These are phyloP conservation scores for Cantharis lateralis DNA, from an alignment of 2,888 invertebrate species.

Conservation along the genomic window DNA sequence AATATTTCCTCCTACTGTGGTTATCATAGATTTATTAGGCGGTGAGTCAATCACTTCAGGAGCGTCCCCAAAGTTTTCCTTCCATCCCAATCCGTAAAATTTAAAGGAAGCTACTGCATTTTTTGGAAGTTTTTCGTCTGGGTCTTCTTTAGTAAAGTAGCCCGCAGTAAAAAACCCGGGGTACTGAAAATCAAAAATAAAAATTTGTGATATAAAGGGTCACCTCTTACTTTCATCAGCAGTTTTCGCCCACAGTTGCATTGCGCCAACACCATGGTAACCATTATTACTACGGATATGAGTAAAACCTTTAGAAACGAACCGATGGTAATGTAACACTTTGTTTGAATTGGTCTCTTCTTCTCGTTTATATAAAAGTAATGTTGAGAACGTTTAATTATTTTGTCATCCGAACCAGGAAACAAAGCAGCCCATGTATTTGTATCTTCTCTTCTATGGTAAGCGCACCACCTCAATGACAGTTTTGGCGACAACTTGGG, in stretches of 20 bases:
- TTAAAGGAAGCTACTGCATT: constrained; percentile 68
- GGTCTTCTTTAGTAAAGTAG: constrained; percentile 64
- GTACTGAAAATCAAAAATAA: constrained; percentile 30
- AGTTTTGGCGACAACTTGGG: constrained; percentile 57
- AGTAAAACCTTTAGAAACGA: constrained; percentile 60
- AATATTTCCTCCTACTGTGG: constrained; percentile 70
- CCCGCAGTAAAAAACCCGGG: constrained; percentile 71
- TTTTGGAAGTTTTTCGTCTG: constrained; percentile 64
- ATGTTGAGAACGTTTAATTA: constrained; percentile 81
- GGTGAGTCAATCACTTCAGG: constrained; percentile 61
- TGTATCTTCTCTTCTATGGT: neutral
- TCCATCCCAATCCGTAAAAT: constrained; percentile 82
- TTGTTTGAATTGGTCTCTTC: constrained; percentile 76
- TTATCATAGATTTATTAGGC: constrained; percentile 70
- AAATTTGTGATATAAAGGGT: constrained; percentile 43
- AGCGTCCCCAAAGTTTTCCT: constrained; percentile 61
- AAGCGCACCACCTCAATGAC: neutral
- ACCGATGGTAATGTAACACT: constrained; percentile 64
- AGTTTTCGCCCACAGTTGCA: constrained; percentile 65
- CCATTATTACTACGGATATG: constrained; percentile 60
- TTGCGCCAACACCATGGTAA: constrained; percentile 67
- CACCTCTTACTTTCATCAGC: constrained; percentile 60
- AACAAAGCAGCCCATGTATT: constrained; percentile 62
- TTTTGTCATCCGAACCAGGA: constrained; percentile 79
- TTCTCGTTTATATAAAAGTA: constrained; percentile 69